Conservation (phyloP, 1,140 invertebrate genomes). For the Conus betulinus region DNA sequence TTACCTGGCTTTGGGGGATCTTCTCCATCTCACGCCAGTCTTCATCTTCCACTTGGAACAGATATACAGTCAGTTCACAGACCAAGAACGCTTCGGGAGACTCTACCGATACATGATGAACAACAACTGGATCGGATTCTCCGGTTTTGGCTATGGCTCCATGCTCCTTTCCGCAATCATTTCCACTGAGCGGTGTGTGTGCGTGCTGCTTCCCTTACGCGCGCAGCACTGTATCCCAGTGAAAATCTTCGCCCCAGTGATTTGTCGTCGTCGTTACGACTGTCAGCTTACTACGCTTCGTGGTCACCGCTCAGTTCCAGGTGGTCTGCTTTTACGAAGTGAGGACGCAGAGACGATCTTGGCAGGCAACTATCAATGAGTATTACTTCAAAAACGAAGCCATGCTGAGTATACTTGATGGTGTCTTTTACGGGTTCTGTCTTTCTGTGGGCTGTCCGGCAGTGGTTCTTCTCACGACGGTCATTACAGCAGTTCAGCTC, state of each 20-base stretch:
- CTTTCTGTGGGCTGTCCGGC: conserved; percentile 18
- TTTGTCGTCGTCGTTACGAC: not conserved
- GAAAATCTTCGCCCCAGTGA: not conserved
- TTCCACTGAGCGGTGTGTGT: conserved; percentile 6
- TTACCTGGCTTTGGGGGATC: not conserved
- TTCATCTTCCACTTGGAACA: conserved; percentile 11
- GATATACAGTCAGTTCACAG: conserved; percentile 19
- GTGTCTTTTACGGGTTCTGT: conserved; percentile 22
- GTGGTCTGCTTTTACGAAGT: conserved; percentile 16
- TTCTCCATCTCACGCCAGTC: not conserved
- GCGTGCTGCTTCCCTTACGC: conserved; percentile 1
- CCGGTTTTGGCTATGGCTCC: conserved; percentile 17
- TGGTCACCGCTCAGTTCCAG: conserved; percentile 4
- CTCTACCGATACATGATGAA: not conserved
- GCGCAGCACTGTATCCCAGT: not conserved
- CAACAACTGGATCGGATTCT: conserved; percentile 26
- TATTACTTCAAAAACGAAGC: not conserved
- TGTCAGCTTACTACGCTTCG: not conserved
- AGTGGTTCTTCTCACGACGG: conserved; percentile 5
- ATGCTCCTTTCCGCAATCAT: conserved; percentile 11
- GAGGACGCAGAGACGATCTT: not conserved
- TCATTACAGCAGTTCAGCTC: conserved; percentile 14
- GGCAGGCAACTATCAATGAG: not conserved
- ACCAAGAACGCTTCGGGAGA: not conserved
- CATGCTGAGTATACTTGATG: not conserved